Base-by-base conservation (phyloP, 2,797 vertebrate genomes). In the Lophotriccus pileatus region DNA sequence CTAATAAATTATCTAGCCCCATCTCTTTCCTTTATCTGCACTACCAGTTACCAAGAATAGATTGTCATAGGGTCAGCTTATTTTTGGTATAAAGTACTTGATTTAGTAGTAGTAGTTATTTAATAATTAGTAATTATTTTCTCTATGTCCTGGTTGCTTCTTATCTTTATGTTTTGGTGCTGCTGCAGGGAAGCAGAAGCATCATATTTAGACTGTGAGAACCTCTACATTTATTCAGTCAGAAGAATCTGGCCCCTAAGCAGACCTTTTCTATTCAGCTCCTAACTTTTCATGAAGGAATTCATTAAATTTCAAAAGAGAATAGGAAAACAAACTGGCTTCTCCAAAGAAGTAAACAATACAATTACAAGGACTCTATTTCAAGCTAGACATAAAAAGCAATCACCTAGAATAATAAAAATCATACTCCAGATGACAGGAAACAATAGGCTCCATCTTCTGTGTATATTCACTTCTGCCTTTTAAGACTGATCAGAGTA, bases 371-470 rank as follows among this genome's bases (percentile, higher is more conserved):
- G 91, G 96, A 68, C 44, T 94, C 49, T n/a, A 69, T 97, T 96
- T 96, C 95, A 94, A 89, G 86, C 84, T 63, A 91, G 46, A 80
- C 62, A 87, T 95, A 95, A 96, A 97, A 97, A 97, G 90, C 85
- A 97, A 96, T 95, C 89, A 94, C 93, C 84, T 94, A 94, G 70
- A 94, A 95, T 56, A 93, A 83, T 95, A 97, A 97, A 97, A 96
- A 47, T 93, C 95, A 77, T 94, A 90, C 41, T 68, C 34, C 50
- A 87, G 49, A 86, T 87, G 84, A 96, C 85, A 89, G 37, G 84
- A 95, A 97, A 87, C 86, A 92, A 89, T 50, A 94, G 56, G 64
- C 36, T 84, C 88, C 55, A 25, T 93, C 52, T 14, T 32, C 49
- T 60, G 23, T 84, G 55, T 73, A 59, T 32, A 28, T 24, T 86